Conservation (phyloP, 2,888 invertebrate genomes). For the Phengaris arion region DNA sequence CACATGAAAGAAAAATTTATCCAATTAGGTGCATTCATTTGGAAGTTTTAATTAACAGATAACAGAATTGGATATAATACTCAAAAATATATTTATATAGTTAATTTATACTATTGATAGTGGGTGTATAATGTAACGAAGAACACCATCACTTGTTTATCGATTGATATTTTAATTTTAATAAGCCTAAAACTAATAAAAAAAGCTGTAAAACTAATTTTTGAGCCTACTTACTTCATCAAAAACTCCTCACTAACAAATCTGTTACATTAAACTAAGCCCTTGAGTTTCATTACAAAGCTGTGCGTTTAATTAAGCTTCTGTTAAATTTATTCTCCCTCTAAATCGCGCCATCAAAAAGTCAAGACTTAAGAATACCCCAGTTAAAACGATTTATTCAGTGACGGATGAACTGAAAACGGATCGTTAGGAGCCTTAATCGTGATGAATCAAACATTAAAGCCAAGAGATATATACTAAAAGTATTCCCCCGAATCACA, state of each 20-base stretch:
- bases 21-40: too few relatives aligned
- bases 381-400: conserved; percentile 13
- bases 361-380: conserved; percentile 16
- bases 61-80: too few relatives aligned
- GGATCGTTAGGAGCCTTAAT: conserved; percentile 3
- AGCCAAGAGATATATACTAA: background rate
- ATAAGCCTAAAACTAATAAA: too few relatives aligned
- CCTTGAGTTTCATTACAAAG: background rate
- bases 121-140: too few relatives aligned
- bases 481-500: background rate
- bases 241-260: background rate
- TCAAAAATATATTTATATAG: too few relatives aligned
- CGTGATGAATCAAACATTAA: conserved; percentile 15
- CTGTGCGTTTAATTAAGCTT: conserved; percentile 7
- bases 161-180: too few relatives aligned
- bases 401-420: conserved; percentile 12
- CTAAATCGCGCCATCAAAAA: conserved; percentile 1
- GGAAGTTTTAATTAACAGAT: too few relatives aligned
- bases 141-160: too few relatives aligned
- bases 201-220: too few relatives aligned
- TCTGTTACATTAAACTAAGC: background rate
- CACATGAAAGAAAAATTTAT: too few relatives aligned
- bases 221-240: background rate
- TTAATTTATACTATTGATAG: too few relatives aligned
- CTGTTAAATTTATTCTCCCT: background rate